Conservation (phyloP, 2,797 vertebrate genomes). For the Ptychobarbus kaznakovi region DNA sequence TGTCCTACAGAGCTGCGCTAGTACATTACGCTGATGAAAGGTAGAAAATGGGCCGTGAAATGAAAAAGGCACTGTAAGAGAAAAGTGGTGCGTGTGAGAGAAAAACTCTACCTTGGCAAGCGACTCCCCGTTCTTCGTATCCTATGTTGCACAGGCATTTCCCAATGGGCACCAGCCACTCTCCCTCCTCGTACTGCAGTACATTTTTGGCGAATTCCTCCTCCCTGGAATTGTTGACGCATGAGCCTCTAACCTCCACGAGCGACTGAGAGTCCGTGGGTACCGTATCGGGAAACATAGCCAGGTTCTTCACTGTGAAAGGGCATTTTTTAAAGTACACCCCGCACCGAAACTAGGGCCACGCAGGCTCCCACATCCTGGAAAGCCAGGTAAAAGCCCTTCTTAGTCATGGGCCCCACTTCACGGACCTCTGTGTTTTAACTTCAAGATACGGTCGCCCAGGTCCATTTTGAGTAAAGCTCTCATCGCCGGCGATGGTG, state of each 20-base stretch:
- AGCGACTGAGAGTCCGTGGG: conserved; percentile 96
- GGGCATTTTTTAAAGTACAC: conserved; percentile 99
- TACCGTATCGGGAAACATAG: conserved; percentile 95
- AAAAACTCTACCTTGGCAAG: conserved; percentile 91
- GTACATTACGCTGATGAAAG: conserved; percentile 60
- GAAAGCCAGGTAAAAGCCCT: conserved; percentile 96
- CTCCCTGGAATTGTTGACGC: conserved; percentile 96
- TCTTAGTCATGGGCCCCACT: conserved; percentile 91
- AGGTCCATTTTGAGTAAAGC: conserved; percentile 98
- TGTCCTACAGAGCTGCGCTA: conserved; percentile 39
- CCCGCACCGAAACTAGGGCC: conserved; percentile 93
- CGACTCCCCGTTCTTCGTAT: conserved; percentile 88
- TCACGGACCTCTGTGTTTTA: conserved; percentile 97
- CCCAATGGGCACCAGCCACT: conserved; percentile 98
- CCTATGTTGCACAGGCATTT: conserved; percentile 95
- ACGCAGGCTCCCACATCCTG: conserved; percentile 97
- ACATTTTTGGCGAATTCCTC: conserved; percentile 97
- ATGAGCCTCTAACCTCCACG: conserved; percentile 95
- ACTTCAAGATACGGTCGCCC: conserved; percentile 96
- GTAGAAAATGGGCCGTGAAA: conserved; percentile 61
- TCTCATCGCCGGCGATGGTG: conserved; percentile 97
- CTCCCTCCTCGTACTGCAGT: conserved; percentile 98
- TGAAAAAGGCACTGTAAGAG: conserved; percentile 49
- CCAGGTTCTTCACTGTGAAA: conserved; percentile 92
- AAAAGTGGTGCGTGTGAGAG: conserved; percentile 40